Evolutionary conservation across 2,888 invertebrate genomes (phyloP).

Genomic region (Podabrus alpinus): DNA sequence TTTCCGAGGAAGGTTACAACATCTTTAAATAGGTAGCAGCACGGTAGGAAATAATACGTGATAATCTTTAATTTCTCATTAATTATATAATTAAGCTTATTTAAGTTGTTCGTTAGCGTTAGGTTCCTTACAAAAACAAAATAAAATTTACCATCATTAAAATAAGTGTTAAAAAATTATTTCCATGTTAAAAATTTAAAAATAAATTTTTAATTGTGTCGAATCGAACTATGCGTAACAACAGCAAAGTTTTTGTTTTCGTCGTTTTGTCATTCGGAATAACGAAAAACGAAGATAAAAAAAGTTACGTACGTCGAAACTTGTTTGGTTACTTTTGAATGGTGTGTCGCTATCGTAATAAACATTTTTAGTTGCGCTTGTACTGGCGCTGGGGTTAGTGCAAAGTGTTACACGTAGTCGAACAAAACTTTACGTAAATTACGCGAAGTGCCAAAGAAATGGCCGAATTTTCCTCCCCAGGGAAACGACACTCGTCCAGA

Average conservation of each 20-base stretch:
- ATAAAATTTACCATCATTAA: neutral
- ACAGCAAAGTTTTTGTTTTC: neutral
- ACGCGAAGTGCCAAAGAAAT: conserved; percentile 56
- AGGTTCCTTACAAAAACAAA: neutral
- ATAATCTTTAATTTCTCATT: neutral
- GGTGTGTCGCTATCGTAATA: conserved; percentile 3
- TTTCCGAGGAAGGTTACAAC: neutral
- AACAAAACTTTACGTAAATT: conserved; percentile 44
- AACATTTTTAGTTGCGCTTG: conserved; percentile 51
- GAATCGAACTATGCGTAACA: neutral
- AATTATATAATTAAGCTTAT: neutral
- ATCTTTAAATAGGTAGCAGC: neutral
- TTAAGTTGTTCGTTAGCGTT: neutral
- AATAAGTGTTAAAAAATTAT: neutral
- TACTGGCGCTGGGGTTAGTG: conserved; percentile 44
- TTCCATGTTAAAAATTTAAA: neutral
- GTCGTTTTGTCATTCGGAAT: neutral
- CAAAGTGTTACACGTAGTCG: conserved; percentile 38
- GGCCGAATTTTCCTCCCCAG: conserved; percentile 64
- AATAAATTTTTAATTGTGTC: neutral
- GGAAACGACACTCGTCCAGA: conserved; percentile 64
- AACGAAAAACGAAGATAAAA: neutral
- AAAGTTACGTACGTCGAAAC: conserved; percentile 3
- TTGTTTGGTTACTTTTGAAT: neutral
- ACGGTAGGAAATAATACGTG: neutral